phyloP scores from a whole-genome alignment of 2,888 invertebrate species.

The Agonopterix arenella region DNA sequence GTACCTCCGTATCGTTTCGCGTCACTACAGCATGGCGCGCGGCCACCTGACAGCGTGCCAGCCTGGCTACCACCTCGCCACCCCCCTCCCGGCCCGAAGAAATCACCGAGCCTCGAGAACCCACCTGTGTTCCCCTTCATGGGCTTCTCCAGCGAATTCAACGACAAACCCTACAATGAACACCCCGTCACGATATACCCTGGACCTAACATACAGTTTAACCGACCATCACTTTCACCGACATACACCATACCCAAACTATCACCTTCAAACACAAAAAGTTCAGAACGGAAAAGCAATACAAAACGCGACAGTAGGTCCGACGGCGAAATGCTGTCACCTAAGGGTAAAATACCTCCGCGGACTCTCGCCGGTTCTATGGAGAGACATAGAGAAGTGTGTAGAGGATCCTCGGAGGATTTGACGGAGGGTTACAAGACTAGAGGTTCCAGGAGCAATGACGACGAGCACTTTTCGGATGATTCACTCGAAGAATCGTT shows the following conservation, averaged over 20 bases:
- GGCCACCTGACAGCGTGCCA: slow-evolving; percentile 50
- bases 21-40: slow-evolving; percentile 80
- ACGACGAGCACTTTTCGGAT: slow-evolving; percentile 84
- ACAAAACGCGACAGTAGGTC: slow-evolving; percentile 56
- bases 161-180: slow-evolving; percentile 76
- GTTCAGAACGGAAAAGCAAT: slow-evolving; percentile 44
- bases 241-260: slow-evolving; percentile 55
- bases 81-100: slow-evolving; percentile 36
- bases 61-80: slow-evolving; percentile 67
- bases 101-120: slow-evolving; percentile 63
- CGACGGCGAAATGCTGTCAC: slow-evolving; percentile 65
- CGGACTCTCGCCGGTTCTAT: slow-evolving; percentile 83
- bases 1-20: slow-evolving; percentile 80
- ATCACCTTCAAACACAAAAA: slow-evolving; percentile 60
- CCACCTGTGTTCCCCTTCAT: slow-evolving; percentile 68
- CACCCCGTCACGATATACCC: slow-evolving; percentile 82
- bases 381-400: slow-evolving; percentile 88
- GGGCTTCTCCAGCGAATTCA: slow-evolving; percentile 69
- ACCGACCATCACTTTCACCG: slow-evolving; percentile 56
- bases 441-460: slow-evolving; percentile 55
- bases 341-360: slow-evolving; percentile 78
- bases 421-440: slow-evolving; percentile 49
- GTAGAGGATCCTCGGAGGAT: slow-evolving; percentile 78
- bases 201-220: slow-evolving; percentile 67
- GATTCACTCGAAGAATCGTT: slow-evolving; percentile 88